Evolutionary conservation across 30 jellyfish, hydroid and myxozoan species (phyloP), one percentile per base, ranked within the genome.

Genomic region (Hydra vulgaris): DNA sequence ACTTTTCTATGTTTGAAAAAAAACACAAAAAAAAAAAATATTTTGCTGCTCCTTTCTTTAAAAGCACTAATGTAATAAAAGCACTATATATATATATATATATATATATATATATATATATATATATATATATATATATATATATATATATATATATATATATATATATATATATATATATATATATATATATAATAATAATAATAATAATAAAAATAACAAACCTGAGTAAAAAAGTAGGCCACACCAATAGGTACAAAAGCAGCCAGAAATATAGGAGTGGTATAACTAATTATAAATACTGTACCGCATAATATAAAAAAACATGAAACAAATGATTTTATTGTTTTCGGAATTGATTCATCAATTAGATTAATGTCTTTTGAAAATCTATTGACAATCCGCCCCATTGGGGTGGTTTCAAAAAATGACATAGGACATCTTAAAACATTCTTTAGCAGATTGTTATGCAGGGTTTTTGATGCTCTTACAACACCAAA

Each of bases 401-500:
- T 75, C 56, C 99, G 72, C 7, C 99, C 99, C 86, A 89, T 81
- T 7, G 99, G 99, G 18, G 99, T 95, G 18, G 96, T 74, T 70
- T 95, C 99, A 83, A 95, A 95, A 71, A 95, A 95, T 74, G 82
- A 74, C 97, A 95, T 95, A 8, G 96, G 95, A 72, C 95, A 85
- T 40, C 84, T 95, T 25, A 94, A 73, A 18, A 94, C 77, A 69
- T 78, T 88, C 70, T 18, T 25, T 52, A 95, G 78, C 15, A 95
- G 87, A 20, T 71, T 52, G 53, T 86, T 70, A 66, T 95, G 99
- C 7, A 95, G 87, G 15, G 25, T 71, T 25, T 74, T 68, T 4
- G 97, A 86, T 0, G 99, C 99, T 0, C 21, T 40, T 53, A 75
- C 73, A 0, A 95, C 83, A 0, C 96, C 97, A 70, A 88, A 56